These are phyloP conservation scores for Hyles euphorbiae DNA, from an alignment of 1,140 invertebrate species.

Conservation along the genomic window DNA sequence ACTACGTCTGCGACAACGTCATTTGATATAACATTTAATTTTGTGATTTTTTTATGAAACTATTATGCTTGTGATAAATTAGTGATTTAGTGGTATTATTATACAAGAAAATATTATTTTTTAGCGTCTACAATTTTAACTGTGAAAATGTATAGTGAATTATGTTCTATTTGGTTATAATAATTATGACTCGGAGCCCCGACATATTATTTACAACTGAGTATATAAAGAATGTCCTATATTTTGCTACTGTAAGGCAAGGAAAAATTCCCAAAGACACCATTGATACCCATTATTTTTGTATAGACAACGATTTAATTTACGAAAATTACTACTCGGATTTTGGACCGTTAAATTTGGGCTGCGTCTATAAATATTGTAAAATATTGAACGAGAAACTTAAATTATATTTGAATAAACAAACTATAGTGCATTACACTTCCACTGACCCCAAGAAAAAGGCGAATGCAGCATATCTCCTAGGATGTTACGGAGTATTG, in stretches of 20 bases:
- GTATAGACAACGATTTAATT: slow-evolving; percentile 91
- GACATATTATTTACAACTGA: slow-evolving; percentile 63
- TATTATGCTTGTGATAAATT: slow-evolving; percentile 7
- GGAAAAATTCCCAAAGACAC: slow-evolving; percentile 82
- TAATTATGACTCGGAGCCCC: slow-evolving; percentile 43
- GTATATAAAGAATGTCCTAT: slow-evolving; percentile 66
- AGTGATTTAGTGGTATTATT: slow-evolving; percentile 26
- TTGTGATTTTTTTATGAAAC: background rate
- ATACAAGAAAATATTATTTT: slow-evolving; percentile 7
- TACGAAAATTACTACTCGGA: slow-evolving; percentile 98
- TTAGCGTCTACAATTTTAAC: background rate
- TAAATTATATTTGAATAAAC: slow-evolving; percentile 53
- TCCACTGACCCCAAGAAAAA: slow-evolving; percentile 84
- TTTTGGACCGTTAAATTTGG: slow-evolving; percentile 97
- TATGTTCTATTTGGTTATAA: slow-evolving; percentile 11
- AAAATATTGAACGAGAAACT: slow-evolving; percentile 85
- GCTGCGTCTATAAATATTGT: slow-evolving; percentile 96
- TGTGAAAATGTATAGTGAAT: slow-evolving; percentile 22
- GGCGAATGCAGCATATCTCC: slow-evolving; percentile 88
- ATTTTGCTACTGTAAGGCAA: slow-evolving; percentile 58
- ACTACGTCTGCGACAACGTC: slow-evolving; percentile 19
- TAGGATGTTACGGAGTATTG: slow-evolving; percentile 92
- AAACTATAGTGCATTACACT: slow-evolving; percentile 81
- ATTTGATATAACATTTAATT: slow-evolving; percentile 12
- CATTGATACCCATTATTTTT: slow-evolving; percentile 90